phyloP scores from a whole-genome alignment of 2,888 invertebrate species.

The Sericinus montela region DNA sequence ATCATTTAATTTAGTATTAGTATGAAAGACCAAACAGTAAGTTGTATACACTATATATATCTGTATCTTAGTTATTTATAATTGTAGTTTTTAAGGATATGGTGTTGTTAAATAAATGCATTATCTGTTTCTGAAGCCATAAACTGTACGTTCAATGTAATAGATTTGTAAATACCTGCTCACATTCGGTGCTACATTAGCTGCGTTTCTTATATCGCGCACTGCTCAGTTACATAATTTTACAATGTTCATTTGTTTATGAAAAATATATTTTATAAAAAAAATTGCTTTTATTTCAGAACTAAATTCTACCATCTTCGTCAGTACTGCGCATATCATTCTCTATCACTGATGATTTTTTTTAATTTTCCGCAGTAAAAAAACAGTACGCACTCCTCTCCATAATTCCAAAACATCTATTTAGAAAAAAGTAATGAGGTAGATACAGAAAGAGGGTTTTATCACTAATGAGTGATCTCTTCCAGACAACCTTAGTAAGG shows the following conservation, averaged over 20 bases:
- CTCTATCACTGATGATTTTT: too few species aligned
- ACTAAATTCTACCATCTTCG: too few species aligned
- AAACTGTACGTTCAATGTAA: background rate
- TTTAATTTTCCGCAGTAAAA: too few species aligned
- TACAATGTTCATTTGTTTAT: background rate
- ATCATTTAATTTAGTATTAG: slow-evolving; percentile 54
- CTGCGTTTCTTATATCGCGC: background rate
- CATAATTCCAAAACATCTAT: too few species aligned
- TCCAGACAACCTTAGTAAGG: too few species aligned
- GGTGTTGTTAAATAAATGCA: slow-evolving; percentile 10
- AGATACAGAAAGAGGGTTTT: too few species aligned
- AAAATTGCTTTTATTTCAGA: too few species aligned
- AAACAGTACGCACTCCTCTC: too few species aligned
- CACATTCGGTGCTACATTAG: slow-evolving; percentile 12
- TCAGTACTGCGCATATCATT: too few species aligned
- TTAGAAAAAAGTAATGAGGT: too few species aligned
- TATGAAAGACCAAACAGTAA: slow-evolving; percentile 62
- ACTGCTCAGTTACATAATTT: background rate
- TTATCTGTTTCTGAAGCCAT: slow-evolving; percentile 12
- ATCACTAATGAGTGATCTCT: too few species aligned
- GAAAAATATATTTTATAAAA: too few species aligned
- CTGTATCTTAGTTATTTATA: slow-evolving; percentile 29
- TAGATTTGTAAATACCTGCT: slow-evolving; percentile 19
- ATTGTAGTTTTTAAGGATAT: slow-evolving; percentile 14
- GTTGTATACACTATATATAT: slow-evolving; percentile 33